Base-by-base conservation (phyloP, 2,113 vertebrate genomes). In the Piaya cayana region DNA sequence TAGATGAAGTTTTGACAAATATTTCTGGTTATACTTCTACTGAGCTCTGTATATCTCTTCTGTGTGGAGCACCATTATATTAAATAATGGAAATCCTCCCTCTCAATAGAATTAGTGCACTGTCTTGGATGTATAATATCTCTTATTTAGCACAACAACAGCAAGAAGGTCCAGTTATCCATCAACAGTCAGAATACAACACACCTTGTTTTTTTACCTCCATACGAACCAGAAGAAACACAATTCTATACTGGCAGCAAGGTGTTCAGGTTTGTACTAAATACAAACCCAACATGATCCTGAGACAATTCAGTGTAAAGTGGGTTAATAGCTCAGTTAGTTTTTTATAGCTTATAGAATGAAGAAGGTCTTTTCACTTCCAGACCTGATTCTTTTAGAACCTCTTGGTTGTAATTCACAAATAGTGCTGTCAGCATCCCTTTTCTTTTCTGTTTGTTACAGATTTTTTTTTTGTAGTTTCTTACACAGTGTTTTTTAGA, bases 381-480 rank as follows among this genome's bases (percentile, higher is more conserved):
- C 39, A 37, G 25, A 65, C 13, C 74, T 8, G 1, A 11, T 64
- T 92, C 60, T 90, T 59, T 20, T 49, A 70, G n/a, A 86, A 69
- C 15, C 49, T 39, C 13, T 19, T 80, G 27, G 56, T 45, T 75
- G 45, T 82, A 70, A 43, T 60, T 75, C 45, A 75, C 21, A 69
- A 30, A 30, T 23, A 8, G 42, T 55, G 17, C 52, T 56, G 27
- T 80, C 49, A 75, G 17, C 13, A n/a, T 70, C 32, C 60, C 10
- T 82, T 75, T 86, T 58, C 29, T 74, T 67, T 62, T 90, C 29
- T 55, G 13, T 49, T 90, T 70, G 55, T 90, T 82, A 27, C n/a
- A 59, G 29, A 20, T 58, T 9, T 58, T 72, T 82, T 82, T 81
- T 70, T 75, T 53, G 62, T 47, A 63, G 53, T 47, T 71, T 22